Evolutionary conservation across 2,113 vertebrate genomes (phyloP), one percentile per base, ranked within the genome.

Genomic region (Pluvianellus socialis): DNA sequence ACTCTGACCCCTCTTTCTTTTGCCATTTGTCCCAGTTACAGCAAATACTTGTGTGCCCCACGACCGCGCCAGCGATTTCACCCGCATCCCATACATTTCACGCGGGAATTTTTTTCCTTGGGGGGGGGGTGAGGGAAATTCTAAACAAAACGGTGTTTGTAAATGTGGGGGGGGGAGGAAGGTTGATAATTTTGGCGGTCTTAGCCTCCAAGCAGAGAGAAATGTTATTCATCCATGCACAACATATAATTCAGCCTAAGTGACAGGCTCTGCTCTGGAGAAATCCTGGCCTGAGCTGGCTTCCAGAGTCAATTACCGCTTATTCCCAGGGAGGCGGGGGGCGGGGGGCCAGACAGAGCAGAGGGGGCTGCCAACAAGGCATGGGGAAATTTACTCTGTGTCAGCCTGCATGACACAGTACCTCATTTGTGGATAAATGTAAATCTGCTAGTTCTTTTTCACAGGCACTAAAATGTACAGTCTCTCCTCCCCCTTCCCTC

Each of bases 381-480:
- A 76, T 67, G 85, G 88, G 86, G 84, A 85, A 94, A 92, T 92
- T 87, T 92, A 91, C 95, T 92, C 95, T 95, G 91, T 94, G 90
- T 96, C 88, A 91, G 92, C 92, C 82, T 58, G 75, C 66, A 81
- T 97, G 95, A 96, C 91, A 96, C 96, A 96, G 91, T 94, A 88
- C 95, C 96, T 98, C 96, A 96, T 96, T 95, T 96, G 96, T 92
- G 86, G 94, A 96, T 96, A 97, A 97, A 97, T 98, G 96, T 97
- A 97, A 97, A 96, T 96, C 91, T 92, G 85, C 88, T 81, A 90
- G 85, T 85, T 93, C 93, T 93, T 96, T 88, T 97, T 97, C 96
- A 93, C 95, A 96, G 92, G 89, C 94, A 96, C 95, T 97, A 97
- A 97, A 97, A 96, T 50, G 93, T 93, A 94, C 90, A 91, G 81